Evolutionary conservation across 2,888 invertebrate species (phyloP), one percentile per base, ranked within the genome.

Genomic region (Acleris laterana): DNA sequence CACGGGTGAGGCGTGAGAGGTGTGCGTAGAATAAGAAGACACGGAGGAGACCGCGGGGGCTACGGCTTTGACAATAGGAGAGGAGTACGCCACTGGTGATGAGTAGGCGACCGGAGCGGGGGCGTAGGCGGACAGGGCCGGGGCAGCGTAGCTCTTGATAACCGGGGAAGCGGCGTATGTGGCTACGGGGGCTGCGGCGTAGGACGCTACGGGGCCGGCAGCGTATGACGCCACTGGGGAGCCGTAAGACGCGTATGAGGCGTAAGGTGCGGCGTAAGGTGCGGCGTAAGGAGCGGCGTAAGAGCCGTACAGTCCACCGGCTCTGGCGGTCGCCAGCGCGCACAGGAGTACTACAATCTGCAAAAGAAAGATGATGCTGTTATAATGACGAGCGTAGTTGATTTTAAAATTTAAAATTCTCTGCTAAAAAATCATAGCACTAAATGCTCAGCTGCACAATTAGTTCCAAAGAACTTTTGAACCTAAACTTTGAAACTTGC

Each of bases 331-430:
- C 63, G 94, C 94, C 82, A 95, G 85, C 71, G 92, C 84, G 77
- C 94, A 90, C 81, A 92, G 89, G 74, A 95, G 83, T 68, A 94
- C 84, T 77, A 95, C 77, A 74, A 94, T 85, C 94, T 88, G 85
- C 25, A 83, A 85, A 63, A 71, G 71, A 70, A 73, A 61, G 52
- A 28, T 9, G 4, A 46, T 46, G 46, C 3, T 46, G 17, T n/a
- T 46, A n/a, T 6, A n/a, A 17, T 46, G 17, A 38, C 38, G 11
- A 9, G 4, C 1, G 9, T 2, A 32, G 9, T 32, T 32, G 32
- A 9, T 32, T 32, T 3, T 32, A 32, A 9, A 32, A 9, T 9
- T 32, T 9, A 9, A 9, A 32, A 9, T 38, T 13, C 4, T 32
- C 2, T n/a, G n/a, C n/a, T 7, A 38, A 38, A 38, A 38, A 32